Evolutionary conservation across 2,888 invertebrate species (phyloP).

Genomic region (Sphaerolaimus hirsutus): DNA sequence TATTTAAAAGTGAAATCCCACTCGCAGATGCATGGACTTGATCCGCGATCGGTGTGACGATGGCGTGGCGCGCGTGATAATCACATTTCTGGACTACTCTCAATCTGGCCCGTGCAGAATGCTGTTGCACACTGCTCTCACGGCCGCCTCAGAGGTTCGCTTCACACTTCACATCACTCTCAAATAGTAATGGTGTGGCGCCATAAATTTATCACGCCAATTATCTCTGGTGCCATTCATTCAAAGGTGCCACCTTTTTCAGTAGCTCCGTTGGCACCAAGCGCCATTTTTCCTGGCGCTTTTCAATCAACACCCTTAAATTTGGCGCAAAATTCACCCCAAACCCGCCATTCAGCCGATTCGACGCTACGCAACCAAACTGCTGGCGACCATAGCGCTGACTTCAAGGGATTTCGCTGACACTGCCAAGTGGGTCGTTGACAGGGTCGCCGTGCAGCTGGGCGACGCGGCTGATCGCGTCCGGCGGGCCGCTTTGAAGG

Average conservation of each 20-base stretch:
- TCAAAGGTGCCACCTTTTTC: too few relatives aligned
- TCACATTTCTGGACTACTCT: conserved; percentile 65
- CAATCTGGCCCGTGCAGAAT: conserved; percentile 29
- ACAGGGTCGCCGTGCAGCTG: neutral
- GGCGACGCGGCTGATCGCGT: neutral
- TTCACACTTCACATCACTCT: too few relatives aligned
- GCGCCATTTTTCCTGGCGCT: too few relatives aligned
- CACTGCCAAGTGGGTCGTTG: neutral
- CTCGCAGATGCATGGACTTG: conserved; percentile 1
- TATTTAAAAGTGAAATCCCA: too few relatives aligned
- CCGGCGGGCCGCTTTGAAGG: neutral
- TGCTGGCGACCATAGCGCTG: neutral
- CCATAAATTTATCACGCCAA: neutral
- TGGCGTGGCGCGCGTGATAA: conserved; percentile 67
- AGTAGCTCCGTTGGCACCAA: too few relatives aligned
- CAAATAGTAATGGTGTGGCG: too few relatives aligned
- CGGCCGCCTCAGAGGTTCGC: conserved; percentile 30
- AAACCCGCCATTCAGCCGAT: too few relatives aligned
- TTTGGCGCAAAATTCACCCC: too few relatives aligned
- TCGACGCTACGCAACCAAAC: neutral
- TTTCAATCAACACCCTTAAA: too few relatives aligned
- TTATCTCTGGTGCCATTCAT: neutral
- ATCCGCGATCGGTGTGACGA: conserved; percentile 29
- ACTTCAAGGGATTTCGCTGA: too few relatives aligned
- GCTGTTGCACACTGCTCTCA: conserved; percentile 32